phyloP scores from a whole-genome alignment of 2,113 vertebrate species.

The Myotis yumanensis region DNA sequence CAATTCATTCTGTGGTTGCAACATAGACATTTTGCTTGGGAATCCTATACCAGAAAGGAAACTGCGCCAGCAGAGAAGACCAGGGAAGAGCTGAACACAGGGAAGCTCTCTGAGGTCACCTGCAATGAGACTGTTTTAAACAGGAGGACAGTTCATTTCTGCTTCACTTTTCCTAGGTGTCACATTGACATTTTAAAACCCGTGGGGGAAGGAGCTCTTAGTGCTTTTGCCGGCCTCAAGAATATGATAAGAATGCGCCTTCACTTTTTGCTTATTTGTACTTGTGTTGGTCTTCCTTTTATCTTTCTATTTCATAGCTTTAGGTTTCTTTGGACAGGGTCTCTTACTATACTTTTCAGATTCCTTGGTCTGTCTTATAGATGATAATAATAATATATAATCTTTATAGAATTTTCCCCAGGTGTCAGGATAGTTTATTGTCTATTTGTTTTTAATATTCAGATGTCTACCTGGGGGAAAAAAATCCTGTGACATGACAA shows the following conservation, averaged over 20 bases:
- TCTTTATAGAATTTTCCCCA: not conserved
- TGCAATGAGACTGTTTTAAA: not conserved
- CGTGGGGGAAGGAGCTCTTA: not conserved
- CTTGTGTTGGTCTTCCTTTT: not conserved
- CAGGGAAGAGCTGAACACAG: not conserved
- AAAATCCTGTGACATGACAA: not conserved
- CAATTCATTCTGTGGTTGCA: not conserved
- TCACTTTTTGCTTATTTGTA: not conserved
- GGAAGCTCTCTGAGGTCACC: not conserved
- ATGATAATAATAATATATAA: not conserved
- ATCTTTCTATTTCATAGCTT: not conserved
- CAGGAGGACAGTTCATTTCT: slow-evolving; percentile 2
- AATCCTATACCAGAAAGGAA: not conserved
- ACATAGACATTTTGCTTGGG: not conserved
- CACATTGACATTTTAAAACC: not conserved
- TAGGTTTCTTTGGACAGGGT: not conserved
- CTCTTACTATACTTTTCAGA: slow-evolving; percentile 29
- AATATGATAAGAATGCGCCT: not conserved
- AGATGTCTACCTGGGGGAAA: not conserved
- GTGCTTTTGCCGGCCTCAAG: not conserved
- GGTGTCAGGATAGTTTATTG: not conserved
- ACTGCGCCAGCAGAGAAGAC: not conserved
- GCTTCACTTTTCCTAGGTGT: not conserved
- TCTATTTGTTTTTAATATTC: slow-evolving; percentile 23
- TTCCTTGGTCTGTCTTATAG: not conserved